Base-by-base conservation (phyloP, 2,113 vertebrate genomes). In the Ammodytes dubius region DNA sequence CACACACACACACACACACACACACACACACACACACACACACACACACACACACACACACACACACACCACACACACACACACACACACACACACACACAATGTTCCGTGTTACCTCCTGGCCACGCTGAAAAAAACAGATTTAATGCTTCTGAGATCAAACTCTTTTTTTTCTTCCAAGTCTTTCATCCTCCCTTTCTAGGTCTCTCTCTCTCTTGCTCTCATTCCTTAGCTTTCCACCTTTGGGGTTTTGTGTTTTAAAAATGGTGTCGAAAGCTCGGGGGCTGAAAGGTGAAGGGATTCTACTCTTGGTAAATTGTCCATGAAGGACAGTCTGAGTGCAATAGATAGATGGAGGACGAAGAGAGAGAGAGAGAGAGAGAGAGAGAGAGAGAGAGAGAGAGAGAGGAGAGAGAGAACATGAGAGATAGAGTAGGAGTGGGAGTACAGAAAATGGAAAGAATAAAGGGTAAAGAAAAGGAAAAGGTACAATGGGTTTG, bases 251-350 rank as follows among this genome's bases (percentile, higher is more conserved):
- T 85, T 86, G 58, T 86, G 60, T 91, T 77, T 83, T 79, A 58
- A 88, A 90, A 91, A 87, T 74, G 76, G 67, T 88, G 82, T 70
- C 83, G 80, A 86, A 87, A 70, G 79, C 88, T 83, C 2, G 50
- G 79, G 82, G 76, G 70, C 70, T 90, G 80, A 82, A 76, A 90
- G 81, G 80, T 90, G 86, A 87, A 86, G 47, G 65, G 70, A 89
- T 87, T 74, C 68, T 81, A 84, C 70, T 90, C 77, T 81, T 78
- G 64, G 69, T 88, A 90, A 93, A 93, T 89, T 89, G 84, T 75
- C 88, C 54, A 47, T 88, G 91, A 94, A 93, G 89, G 91, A 91
- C 90, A 66, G 60, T 56, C 60, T 0, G 53, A 83, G 61, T 84
- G 64, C 40, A 59, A 53, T 39, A 72, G 83, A 74, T 7, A 57